A percentile compares a stretch with the other conserved stretches of the same genome.
These are phyloP conservation scores for Polymixis flavicincta DNA, from an alignment of 2,888 invertebrate species.

Conservation along the genomic window DNA sequence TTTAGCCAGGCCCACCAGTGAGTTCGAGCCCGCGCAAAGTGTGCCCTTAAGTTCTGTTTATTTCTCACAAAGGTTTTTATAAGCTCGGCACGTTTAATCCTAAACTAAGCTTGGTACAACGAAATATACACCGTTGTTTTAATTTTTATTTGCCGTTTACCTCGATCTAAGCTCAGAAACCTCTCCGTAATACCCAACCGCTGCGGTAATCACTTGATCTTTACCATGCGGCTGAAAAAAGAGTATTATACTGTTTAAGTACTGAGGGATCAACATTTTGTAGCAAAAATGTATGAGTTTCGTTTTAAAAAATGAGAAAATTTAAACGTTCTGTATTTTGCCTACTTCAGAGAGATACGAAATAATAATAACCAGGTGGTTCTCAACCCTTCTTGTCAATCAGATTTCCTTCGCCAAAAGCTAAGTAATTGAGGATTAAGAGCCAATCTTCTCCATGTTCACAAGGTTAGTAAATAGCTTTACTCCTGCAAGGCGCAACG, in stretches of 20 bases:
- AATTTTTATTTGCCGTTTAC: constrained; percentile 52
- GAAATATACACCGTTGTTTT: constrained; percentile 40
- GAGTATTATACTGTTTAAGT: constrained; percentile 48
- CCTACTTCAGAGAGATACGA: background rate
- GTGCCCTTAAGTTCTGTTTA: background rate
- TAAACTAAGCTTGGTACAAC: constrained; percentile 18
- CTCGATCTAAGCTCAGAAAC: constrained; percentile 34
- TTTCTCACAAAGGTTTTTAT: constrained; percentile 6
- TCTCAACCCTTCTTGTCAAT: no score
- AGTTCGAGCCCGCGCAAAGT: no score
- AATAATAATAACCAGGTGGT: background rate
- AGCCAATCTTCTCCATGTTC: background rate
- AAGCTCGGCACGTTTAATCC: constrained; percentile 41
- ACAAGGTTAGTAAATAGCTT: background rate
- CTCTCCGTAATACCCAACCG: constrained; percentile 37
- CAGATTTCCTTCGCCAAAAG: background rate
- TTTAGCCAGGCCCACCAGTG: no score
- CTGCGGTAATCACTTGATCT: constrained; percentile 64
- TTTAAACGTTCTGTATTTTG: constrained; percentile 2
- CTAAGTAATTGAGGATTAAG: background rate
- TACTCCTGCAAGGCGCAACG: background rate
- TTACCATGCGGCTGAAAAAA: constrained; percentile 47
- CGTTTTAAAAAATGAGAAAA: background rate
- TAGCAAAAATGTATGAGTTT: constrained; percentile 43
- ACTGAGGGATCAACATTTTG: constrained; percentile 43